Evolutionary conservation across 2,888 invertebrate genomes (phyloP), one percentile per base, ranked within the genome.

Genomic region (Baronia brevicornis): DNA sequence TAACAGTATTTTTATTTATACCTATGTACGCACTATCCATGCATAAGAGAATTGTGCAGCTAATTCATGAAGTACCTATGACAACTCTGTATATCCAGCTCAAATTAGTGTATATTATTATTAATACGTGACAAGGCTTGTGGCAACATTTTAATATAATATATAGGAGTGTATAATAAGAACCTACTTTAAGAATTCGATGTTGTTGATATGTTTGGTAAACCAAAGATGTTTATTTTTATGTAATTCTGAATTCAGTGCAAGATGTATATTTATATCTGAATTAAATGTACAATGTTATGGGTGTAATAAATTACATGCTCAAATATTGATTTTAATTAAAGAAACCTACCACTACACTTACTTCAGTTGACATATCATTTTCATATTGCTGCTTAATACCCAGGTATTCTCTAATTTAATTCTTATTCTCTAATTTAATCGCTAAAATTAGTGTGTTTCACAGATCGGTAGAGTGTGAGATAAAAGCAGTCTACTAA

Each of bases 181-280:
- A 46, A 45, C 72, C 67, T 42, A 43, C 27, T 41, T 56, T 66
- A 65, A 61, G 51, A 65, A 62, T 66, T 74, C 61, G 69, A 71
- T 78, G 74, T 78, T 71, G 71, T 72, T 69, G 50, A 64, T 71
- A 70, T 67, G 60, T 78, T 73, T 66, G 60, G 68, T 74, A 57
- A 72, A 79, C 80, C 82, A 82, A 82, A 82, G 82, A 82, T 68
- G 66, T 78, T 75, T 74, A 78, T 75, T 59, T 75, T 79, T 77
- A 68, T 75, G 72, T 74, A 62, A 54, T 64, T 64, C 52, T 63
- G 57, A 60, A 67, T 68, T 67, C 66, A 67, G 60, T 66, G 64
- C 60, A 64, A 68, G 54, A 64, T 69, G 57, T 70, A 67, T 66
- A 69, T 66, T 60, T 64, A 62, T 68, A 70, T 56, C 63, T 69